Percentiles rank a stretch among this genome's conserved stretches.
These are phyloP conservation scores for Entomobrya multifasciata DNA, from an alignment of 2,888 invertebrate genomes.

Conservation along the genomic window DNA sequence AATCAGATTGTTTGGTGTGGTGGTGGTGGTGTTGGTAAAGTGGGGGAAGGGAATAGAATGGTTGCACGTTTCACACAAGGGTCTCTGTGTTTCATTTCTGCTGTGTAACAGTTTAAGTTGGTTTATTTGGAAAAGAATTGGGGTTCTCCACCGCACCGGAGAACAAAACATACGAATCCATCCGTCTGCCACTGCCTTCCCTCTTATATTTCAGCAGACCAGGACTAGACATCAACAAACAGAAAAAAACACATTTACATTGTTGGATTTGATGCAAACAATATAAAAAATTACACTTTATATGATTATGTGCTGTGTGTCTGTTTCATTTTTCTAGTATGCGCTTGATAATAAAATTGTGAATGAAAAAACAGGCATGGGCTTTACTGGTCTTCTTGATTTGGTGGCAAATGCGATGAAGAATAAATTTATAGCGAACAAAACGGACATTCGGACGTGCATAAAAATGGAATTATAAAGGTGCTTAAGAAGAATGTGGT, in stretches of 20 bases:
- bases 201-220: too few relatives aligned
- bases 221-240: background rate
- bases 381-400: background rate
- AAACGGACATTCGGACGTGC: background rate
- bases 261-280: slow-evolving; percentile 29
- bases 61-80: too few relatives aligned
- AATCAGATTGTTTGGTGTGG: slow-evolving; percentile 54
- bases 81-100: slow-evolving; percentile 8
- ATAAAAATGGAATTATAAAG: background rate
- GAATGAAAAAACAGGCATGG: slow-evolving; percentile 1
- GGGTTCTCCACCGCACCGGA: too few relatives aligned
- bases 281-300: slow-evolving; percentile 24
- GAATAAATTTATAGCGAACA: background rate
- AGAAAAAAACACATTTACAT: slow-evolving; percentile 19
- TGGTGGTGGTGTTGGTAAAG: background rate
- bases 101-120: background rate
- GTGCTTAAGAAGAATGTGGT: background rate
- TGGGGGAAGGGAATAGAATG: slow-evolving; percentile 26
- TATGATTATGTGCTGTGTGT: too few relatives aligned
- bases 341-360: slow-evolving; percentile 15
- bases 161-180: too few relatives aligned
- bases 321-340: too few relatives aligned
- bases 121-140: too few relatives aligned
- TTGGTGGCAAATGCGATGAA: background rate
- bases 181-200: too few relatives aligned